phyloP scores from a whole-genome alignment of 2,797 vertebrate genomes.

The Chelon labrosus region DNA sequence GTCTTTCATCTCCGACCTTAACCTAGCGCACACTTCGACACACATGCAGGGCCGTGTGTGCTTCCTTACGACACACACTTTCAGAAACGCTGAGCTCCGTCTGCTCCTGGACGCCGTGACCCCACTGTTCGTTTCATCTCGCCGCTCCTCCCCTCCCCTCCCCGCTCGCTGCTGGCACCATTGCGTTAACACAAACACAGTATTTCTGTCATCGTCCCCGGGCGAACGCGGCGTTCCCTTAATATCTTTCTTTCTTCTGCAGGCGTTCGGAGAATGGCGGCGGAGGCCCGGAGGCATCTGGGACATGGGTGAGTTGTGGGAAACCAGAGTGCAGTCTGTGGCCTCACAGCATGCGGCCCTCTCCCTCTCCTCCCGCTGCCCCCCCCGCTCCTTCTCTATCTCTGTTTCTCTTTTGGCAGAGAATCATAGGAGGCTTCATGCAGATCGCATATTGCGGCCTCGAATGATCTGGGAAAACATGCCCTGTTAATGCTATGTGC shows the following conservation, averaged over 20 bases:
- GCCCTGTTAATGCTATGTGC: conserved; percentile 60
- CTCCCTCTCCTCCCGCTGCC: conserved; percentile 55
- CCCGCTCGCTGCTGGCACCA: conserved; percentile 77
- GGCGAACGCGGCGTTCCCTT: conserved; percentile 68
- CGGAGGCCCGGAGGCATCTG: conserved; percentile 72
- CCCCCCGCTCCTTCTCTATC: conserved; percentile 56
- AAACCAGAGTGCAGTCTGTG: conserved; percentile 83
- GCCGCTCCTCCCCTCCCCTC: conserved; percentile 56
- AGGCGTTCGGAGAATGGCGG: conserved; percentile 57
- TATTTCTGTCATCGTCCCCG: conserved; percentile 81
- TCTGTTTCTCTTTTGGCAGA: conserved; percentile 75
- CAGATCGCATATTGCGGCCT: conserved; percentile 78
- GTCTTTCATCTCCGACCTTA: conserved; percentile 75
- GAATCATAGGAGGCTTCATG: conserved; percentile 78
- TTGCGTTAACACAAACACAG: conserved; percentile 75
- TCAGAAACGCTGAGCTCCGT: conserved; percentile 33
- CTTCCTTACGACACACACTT: conserved; percentile 33
- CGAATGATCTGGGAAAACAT: conserved; percentile 80
- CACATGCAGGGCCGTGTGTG: conserved; percentile 37
- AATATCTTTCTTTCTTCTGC: conserved; percentile 73
- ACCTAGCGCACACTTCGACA: conserved; percentile 58
- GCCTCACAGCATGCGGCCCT: conserved; percentile 73
- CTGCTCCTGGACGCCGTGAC: conserved; percentile 62
- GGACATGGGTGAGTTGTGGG: conserved; percentile 83
- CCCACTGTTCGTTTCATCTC: conserved; percentile 75